These are phyloP conservation scores for Bubalus kerabau DNA, from an alignment of 2,113 vertebrate species.

Conservation along the genomic window DNA sequence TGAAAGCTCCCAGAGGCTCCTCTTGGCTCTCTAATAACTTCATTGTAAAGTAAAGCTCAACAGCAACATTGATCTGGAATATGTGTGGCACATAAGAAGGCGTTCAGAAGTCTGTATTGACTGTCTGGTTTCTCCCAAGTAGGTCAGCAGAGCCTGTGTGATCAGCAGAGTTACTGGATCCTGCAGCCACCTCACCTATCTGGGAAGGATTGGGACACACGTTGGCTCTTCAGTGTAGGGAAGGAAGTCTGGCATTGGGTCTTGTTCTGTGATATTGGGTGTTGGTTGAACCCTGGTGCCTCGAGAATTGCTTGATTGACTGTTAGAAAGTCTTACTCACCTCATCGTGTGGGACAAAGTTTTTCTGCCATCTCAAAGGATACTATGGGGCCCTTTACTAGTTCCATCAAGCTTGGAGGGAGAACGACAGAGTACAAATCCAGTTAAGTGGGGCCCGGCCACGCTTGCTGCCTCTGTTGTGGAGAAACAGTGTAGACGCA, in stretches of 20 bases:
- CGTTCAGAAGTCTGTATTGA: neutral
- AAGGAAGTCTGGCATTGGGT: neutral
- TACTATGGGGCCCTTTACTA: neutral
- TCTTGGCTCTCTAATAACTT: neutral
- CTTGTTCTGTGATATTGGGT: neutral
- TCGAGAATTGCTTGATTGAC: neutral
- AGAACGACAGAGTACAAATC: neutral
- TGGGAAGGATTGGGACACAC: neutral
- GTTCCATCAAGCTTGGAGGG: neutral
- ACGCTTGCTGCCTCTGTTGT: neutral
- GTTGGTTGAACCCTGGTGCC: neutral
- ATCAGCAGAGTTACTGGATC: neutral
- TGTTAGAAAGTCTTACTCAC: neutral
- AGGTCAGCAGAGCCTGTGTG: neutral
- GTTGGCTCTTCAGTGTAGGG: neutral
- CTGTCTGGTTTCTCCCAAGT: neutral
- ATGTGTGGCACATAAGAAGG: neutral
- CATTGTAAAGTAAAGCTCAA: neutral
- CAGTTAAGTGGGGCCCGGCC: neutral
- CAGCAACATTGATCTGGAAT: neutral
- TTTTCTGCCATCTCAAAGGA: neutral
- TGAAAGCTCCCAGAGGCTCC: neutral
- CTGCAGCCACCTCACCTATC: fast-evolving
- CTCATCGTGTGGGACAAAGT: neutral
- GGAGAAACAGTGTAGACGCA: neutral